Evolutionary conservation across 2,797 vertebrate genomes (phyloP).

Genomic region (Dipus sagitta): DNA sequence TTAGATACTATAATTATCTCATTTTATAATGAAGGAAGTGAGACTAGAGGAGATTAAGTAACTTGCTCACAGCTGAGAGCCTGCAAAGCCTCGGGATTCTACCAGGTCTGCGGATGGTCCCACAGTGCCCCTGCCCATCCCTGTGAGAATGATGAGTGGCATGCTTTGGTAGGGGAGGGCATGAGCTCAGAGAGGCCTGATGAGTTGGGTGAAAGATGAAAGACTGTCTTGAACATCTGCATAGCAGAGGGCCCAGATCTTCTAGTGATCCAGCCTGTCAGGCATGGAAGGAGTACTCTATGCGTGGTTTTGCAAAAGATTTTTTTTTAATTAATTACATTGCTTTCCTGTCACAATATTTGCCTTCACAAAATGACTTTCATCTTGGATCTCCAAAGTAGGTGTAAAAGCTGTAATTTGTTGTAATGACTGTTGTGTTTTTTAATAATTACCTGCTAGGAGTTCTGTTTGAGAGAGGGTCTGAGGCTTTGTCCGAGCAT

Average conservation of each 20-base stretch:
- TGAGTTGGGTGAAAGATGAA: background rate
- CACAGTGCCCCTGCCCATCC: background rate
- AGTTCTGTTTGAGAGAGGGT: constrained; percentile 61
- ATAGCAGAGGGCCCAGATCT: background rate
- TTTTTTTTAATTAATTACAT: constrained; percentile 49
- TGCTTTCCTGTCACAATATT: constrained; percentile 53
- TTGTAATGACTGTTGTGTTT: constrained; percentile 71
- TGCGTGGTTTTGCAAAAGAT: background rate
- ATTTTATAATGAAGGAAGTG: constrained; percentile 32
- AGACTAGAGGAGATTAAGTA: constrained; percentile 2
- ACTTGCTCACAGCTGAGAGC: background rate
- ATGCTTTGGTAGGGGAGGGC: background rate
- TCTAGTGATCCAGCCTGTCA: background rate
- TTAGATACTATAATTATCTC: background rate
- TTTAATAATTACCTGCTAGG: constrained; percentile 71
- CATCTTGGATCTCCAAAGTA: constrained; percentile 77
- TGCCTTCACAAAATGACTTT: constrained; percentile 63
- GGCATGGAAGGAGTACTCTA: background rate
- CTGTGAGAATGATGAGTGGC: background rate
- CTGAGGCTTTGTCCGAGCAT: constrained; percentile 2
- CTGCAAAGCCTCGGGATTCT: background rate
- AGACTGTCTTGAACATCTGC: background rate
- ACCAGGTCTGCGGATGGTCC: background rate
- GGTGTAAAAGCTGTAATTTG: constrained; percentile 73
- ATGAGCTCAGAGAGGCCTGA: background rate